Conservation (phyloP, 2,888 invertebrate species). For the Rhagium mordax region DNA sequence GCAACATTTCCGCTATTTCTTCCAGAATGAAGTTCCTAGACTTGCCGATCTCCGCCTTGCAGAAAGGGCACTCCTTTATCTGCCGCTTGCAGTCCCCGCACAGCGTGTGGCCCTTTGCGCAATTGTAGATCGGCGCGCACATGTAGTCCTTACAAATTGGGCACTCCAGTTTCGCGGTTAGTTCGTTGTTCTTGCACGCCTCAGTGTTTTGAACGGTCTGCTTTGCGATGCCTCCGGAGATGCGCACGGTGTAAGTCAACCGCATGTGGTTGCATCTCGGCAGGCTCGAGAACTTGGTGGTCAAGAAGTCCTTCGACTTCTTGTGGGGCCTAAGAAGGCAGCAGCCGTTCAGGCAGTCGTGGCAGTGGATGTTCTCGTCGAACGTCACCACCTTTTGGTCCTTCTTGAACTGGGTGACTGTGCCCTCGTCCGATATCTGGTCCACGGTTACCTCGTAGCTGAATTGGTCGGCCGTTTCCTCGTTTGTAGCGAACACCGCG, state of each 20-base stretch:
- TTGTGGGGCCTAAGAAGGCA: background rate
- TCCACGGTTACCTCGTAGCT: background rate
- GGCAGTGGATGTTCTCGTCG: background rate
- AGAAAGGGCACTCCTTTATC: constrained; percentile 58
- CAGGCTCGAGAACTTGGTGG: background rate
- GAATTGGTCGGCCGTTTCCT: background rate
- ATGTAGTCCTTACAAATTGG: constrained; percentile 64
- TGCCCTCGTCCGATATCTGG: background rate
- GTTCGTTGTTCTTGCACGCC: background rate
- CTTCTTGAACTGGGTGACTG: background rate
- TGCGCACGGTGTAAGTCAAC: background rate
- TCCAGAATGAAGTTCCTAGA: constrained; percentile 61
- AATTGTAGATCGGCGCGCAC: constrained; percentile 62
- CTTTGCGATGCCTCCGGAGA: background rate
- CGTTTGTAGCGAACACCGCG: background rate
- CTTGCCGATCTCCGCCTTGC: constrained; percentile 54
- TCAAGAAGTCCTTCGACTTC: background rate
- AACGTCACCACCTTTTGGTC: background rate
- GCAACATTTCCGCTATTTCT: constrained; percentile 41
- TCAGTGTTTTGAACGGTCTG: background rate
- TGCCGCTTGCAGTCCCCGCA: constrained; percentile 57
- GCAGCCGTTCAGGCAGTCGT: background rate
- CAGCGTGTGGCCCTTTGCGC: constrained; percentile 60
- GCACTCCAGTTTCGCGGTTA: constrained; percentile 55
- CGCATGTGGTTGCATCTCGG: background rate